Evolutionary conservation across 2,797 vertebrate genomes (phyloP).

Genomic region (Tapirus indicus): DNA sequence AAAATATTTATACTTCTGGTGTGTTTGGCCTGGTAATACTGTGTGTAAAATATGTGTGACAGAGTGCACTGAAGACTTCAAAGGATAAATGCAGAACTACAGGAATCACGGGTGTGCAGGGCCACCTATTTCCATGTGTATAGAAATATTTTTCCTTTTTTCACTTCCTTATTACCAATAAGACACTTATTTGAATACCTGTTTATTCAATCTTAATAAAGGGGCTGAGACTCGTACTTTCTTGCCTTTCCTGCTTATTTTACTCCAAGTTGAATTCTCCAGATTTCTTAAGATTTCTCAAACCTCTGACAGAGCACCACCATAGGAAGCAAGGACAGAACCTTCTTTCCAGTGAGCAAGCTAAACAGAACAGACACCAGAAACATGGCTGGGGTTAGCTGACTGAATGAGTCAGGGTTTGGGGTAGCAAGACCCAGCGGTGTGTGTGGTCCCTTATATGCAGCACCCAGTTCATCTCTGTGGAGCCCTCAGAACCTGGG

Average conservation of each 20-base stretch:
- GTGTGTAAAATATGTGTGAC: background rate
- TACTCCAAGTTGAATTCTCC: background rate
- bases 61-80: background rate
- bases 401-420: background rate
- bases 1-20: background rate
- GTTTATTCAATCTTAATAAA: conserved; percentile 56
- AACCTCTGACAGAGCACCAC: background rate
- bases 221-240: background rate
- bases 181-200: background rate
- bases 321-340: background rate
- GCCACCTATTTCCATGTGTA: background rate
- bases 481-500: background rate
- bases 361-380: background rate
- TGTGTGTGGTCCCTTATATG: background rate
- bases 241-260: conserved; percentile 9
- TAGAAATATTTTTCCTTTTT: conserved; percentile 1
- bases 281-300: conserved; percentile 40
- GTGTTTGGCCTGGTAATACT: background rate
- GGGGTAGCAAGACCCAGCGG: accelerated
- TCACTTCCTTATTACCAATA: conserved; percentile 5
- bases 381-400: background rate
- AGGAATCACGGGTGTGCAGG: background rate
- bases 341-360: background rate
- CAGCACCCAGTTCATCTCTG: background rate
- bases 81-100: background rate